A percentile compares a stretch with the other conserved stretches of the same genome.
These are phyloP conservation scores for Geopemphigus sp. DNA, from an alignment of 1,140 invertebrate genomes.

Conservation along the genomic window DNA sequence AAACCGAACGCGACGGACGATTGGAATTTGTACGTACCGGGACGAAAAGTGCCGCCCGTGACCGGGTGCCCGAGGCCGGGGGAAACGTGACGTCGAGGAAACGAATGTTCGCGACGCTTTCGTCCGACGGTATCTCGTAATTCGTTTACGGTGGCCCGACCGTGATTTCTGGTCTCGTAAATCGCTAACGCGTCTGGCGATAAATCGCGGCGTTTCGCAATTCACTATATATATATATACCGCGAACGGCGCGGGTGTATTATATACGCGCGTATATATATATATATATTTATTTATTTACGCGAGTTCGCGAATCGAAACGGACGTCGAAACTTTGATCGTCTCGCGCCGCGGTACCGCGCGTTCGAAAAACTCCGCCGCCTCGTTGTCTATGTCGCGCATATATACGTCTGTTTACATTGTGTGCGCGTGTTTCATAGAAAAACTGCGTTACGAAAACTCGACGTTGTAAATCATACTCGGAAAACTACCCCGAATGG, in stretches of 20 bases:
- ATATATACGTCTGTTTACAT: no score
- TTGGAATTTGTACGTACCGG: no score
- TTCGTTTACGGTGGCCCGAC: no score
- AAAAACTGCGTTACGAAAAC: constrained; percentile 33
- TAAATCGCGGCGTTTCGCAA: not conserved
- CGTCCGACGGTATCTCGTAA: no score
- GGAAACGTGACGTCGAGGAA: no score
- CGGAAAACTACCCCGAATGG: constrained; percentile 19
- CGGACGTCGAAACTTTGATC: constrained; percentile 1
- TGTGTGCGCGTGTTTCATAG: constrained; percentile 1
- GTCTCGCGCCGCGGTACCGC: not conserved
- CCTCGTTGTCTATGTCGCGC: no score
- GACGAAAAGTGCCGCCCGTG: no score
- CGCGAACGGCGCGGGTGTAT: not conserved
- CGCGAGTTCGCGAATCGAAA: not conserved
- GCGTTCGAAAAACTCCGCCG: no score
- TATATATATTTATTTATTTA: not conserved
- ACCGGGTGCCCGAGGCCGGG: no score
- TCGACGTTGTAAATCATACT: constrained; percentile 28
- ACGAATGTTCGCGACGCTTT: no score
- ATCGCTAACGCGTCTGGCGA: not conserved
- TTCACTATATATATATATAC: not conserved
- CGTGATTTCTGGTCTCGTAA: no score
- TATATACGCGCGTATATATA: not conserved
- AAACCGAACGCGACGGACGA: no score